Evolutionary conservation across 2,888 invertebrate genomes (phyloP).

Genomic region (Crepidodera aurea): DNA sequence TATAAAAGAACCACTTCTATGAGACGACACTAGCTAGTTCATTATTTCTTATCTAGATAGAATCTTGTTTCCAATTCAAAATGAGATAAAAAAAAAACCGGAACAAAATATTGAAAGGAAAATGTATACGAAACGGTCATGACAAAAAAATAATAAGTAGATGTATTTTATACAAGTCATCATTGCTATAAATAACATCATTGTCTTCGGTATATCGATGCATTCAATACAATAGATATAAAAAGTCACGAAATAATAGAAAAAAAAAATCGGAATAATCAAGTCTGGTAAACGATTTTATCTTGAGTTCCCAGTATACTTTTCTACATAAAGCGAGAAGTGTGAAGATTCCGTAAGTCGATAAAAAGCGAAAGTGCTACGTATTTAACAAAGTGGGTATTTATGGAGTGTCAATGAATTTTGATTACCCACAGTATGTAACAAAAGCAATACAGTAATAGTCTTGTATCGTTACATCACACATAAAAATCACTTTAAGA

Average conservation of each 20-base stretch:
- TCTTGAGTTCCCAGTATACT: not conserved
- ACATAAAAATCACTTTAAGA: too few relatives aligned
- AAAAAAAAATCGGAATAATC: not conserved
- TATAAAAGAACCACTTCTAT: too few relatives aligned
- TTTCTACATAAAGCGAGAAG: not conserved
- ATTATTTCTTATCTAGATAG: not conserved
- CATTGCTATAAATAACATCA: not conserved
- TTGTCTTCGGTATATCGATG: not conserved
- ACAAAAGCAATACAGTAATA: too few relatives aligned
- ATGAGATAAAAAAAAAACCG: not conserved
- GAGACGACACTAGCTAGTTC: not conserved
- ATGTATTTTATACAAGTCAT: not conserved
- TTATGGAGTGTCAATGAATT: constrained; percentile 1
- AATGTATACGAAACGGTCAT: not conserved
- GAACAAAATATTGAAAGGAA: not conserved
- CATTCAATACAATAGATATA: constrained; percentile 1
- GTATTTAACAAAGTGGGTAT: not conserved
- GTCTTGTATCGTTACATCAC: too few relatives aligned
- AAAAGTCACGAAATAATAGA: not conserved
- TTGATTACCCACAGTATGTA: constrained; percentile 1
- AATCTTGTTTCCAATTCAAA: not conserved
- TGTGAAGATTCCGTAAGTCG: not conserved
- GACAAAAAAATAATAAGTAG: not conserved
- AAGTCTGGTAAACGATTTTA: constrained; percentile 1
- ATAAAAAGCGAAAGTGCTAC: constrained; percentile 4